These are phyloP conservation scores for Sebastes goodei DNA, from an alignment of 2,797 vertebrate species.

Conservation along the genomic window DNA sequence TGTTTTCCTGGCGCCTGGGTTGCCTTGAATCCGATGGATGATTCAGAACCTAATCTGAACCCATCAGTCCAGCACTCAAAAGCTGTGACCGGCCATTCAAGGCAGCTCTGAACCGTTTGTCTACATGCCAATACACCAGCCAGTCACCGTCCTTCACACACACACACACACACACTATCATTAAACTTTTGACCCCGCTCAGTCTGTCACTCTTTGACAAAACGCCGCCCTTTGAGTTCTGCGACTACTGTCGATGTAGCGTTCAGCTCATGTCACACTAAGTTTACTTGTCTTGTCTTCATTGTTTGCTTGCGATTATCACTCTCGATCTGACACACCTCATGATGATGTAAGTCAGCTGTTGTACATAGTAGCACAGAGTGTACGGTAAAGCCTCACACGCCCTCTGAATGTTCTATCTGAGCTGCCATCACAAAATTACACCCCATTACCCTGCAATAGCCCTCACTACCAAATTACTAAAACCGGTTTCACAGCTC, in stretches of 20 bases:
- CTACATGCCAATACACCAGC: constrained; percentile 53
- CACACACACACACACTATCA: constrained; percentile 8
- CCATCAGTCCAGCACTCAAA: constrained; percentile 43
- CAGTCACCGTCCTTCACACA: constrained; percentile 31
- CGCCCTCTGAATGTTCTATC: constrained; percentile 29
- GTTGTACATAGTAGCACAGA: background rate
- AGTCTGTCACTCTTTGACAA: constrained; percentile 51
- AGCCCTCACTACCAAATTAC: constrained; percentile 41
- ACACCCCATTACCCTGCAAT: constrained; percentile 61
- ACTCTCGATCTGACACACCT: constrained; percentile 18
- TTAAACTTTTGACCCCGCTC: constrained; percentile 78
- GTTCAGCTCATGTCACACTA: constrained; percentile 24
- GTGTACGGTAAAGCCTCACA: background rate
- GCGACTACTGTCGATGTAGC: constrained; percentile 46
- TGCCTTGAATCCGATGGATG: constrained; percentile 20
- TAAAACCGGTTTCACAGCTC: constrained; percentile 61
- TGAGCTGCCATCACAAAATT: constrained; percentile 49
- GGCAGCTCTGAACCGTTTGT: constrained; percentile 59
- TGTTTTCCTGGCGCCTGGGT: background rate
- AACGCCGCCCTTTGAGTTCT: constrained; percentile 39
- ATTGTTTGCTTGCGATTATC: constrained; percentile 42
- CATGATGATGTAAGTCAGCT: constrained; percentile 32
- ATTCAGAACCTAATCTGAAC: constrained; percentile 42
- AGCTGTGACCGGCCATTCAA: constrained; percentile 57
- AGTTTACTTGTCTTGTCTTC: constrained; percentile 45